Conservation (phyloP, 2,797 vertebrate genomes). For the Pelodytes ibericus region DNA sequence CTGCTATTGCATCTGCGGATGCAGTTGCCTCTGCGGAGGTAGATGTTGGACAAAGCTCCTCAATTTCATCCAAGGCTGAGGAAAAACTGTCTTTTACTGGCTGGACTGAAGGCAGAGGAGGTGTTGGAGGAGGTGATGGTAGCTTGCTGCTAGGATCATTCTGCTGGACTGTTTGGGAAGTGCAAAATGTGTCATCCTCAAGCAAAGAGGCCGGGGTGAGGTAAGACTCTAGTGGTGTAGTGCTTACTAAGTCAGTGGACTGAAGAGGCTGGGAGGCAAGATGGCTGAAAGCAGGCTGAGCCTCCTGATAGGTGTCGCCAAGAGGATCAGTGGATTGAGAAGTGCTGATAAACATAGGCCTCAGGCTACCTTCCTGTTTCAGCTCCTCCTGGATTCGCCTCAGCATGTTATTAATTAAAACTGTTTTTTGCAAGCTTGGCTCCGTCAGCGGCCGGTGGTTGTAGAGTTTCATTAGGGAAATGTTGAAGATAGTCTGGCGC, state of each 20-base stretch:
- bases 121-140: slow-evolving; percentile 58
- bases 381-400: slow-evolving; percentile 97
- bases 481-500: slow-evolving; percentile 99
- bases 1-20: slow-evolving; percentile 62
- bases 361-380: slow-evolving; percentile 89
- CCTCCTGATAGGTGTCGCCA: slow-evolving; percentile 85
- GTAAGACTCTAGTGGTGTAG: slow-evolving; percentile 84
- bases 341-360: slow-evolving; percentile 80
- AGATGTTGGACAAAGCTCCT: slow-evolving; percentile 90
- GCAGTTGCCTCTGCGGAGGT: slow-evolving; percentile 79
- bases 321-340: slow-evolving; percentile 83
- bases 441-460: slow-evolving; percentile 90
- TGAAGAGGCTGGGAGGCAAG: slow-evolving; percentile 67
- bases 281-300: slow-evolving; percentile 82
- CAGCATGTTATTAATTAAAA: slow-evolving; percentile 98
- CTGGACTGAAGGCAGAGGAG: slow-evolving; percentile 68
- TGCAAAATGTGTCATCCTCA: slow-evolving; percentile 87
- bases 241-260: slow-evolving; percentile 72
- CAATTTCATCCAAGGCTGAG: slow-evolving; percentile 88
- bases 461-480: slow-evolving; percentile 98
- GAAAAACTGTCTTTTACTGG: slow-evolving; percentile 82
- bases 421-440: slow-evolving; percentile 93
- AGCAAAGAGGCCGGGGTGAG: slow-evolving; percentile 94
- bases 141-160: slow-evolving; percentile 60
- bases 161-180: slow-evolving; percentile 73